Percentiles rank a stretch among this genome's conserved stretches.
Conservation (phyloP, 2,113 vertebrate genomes). For the Xiphias gladius region DNA sequence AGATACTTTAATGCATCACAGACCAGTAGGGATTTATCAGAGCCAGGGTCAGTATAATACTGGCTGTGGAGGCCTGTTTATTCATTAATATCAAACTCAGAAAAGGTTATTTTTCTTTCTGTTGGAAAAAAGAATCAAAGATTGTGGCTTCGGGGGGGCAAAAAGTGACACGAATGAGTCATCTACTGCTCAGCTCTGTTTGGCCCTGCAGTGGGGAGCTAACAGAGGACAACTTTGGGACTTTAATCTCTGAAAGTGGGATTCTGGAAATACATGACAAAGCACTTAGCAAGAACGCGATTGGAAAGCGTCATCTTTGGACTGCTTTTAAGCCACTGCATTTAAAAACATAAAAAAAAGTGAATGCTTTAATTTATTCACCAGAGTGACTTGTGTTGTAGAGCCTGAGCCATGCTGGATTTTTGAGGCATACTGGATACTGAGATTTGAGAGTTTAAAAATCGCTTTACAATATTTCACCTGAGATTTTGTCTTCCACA, state of each 20-base stretch:
- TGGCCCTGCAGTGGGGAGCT: not conserved
- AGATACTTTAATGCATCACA: conserved; percentile 13
- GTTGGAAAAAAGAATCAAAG: not conserved
- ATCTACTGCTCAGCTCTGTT: not conserved
- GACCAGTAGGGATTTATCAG: not conserved
- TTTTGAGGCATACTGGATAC: not conserved
- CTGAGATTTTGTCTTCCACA: not conserved
- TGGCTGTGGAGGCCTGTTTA: not conserved
- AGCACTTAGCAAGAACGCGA: conserved; percentile 11
- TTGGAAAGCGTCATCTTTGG: conserved; percentile 2
- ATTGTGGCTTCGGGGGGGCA: not conserved
- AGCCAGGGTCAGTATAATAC: conserved; percentile 14
- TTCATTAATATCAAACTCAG: conserved; percentile 27
- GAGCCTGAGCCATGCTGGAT: not conserved
- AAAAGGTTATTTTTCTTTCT: not conserved
- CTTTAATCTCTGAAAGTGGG: conserved; percentile 3
- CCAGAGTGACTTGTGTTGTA: not conserved
- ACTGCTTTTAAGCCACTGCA: conserved; percentile 1
- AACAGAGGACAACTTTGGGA: conserved; percentile 3
- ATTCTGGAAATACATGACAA: conserved; percentile 30
- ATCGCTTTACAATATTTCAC: too few species aligned
- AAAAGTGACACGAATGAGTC: conserved; percentile 7
- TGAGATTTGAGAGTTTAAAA: not conserved
- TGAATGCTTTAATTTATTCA: not conserved
- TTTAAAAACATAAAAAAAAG: not conserved